Base-by-base conservation (phyloP, 2,113 vertebrate species). In the Pseudonaja textilis region DNA sequence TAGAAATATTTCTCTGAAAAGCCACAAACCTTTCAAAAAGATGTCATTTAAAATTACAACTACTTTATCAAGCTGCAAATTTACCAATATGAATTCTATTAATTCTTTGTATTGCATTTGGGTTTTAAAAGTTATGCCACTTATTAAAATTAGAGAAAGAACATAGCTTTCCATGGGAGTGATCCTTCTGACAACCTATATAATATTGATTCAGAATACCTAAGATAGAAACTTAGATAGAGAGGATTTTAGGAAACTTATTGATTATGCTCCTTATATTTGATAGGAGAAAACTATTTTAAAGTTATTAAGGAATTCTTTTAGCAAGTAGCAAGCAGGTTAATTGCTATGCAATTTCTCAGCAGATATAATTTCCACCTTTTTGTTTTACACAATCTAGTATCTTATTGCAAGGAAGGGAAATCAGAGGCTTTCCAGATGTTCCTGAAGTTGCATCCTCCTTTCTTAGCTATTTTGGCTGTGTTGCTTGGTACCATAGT, bases 21-120 rank as follows among this genome's bases (percentile, higher is more conserved):
- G 55, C 74, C 89, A 64, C 42, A 93, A 47, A 47, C 74, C 29
- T 69, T 69, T 69, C 64, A 69, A 69, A 69, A 88, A 34, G 25
- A 52, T 20, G 23, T 45, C 26, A 88, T 93, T 91, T n/a, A 56
- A n/a, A 34, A 25, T 56, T 57, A 12, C 52, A 56, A 3, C 45
- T 29, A 23, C 8, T 34, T 93, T 93, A 91, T 74, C 54, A 42
- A 59, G 88, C 69, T 93, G 74, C 55, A 90, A 52, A 61, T 87
- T 89, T 91, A 16, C 14, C 20, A 89, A 88, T 47, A 29, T 85
- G 18, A 91, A n/a, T 87, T 81, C 85, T 39, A 85, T 61, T 61
- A 89, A 61, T 55, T 89, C 55, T n/a, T 89, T 89, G 61, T 85
- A 61, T 23, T 52, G 45, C n/a, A 42, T 61, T n/a, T 69, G 85